Evolutionary conservation across 2,113 vertebrate genomes (phyloP).

Genomic region (Mandrillus leucophaeus): DNA sequence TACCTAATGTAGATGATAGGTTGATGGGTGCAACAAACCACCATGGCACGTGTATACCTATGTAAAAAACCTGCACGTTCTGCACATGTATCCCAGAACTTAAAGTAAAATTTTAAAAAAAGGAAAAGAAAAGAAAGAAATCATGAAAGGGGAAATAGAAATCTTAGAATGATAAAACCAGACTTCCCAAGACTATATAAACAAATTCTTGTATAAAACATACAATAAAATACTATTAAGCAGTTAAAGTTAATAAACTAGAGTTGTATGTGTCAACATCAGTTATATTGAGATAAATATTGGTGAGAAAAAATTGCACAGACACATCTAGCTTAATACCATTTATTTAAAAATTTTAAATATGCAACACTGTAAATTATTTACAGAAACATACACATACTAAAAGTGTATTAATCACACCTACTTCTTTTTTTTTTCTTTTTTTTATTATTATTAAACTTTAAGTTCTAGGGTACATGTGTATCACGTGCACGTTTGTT

Average conservation of each 20-base stretch:
- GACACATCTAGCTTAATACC: neutral
- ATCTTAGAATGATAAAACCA: neutral
- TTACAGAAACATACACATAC: neutral
- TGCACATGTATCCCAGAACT: too few relatives aligned
- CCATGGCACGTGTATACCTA: too few relatives aligned
- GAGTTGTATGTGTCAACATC: neutral
- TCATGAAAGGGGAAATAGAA: neutral
- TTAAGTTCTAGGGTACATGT: too few relatives aligned
- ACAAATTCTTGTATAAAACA: neutral
- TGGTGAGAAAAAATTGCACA: neutral
- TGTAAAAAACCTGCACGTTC: too few relatives aligned
- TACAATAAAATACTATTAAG: neutral
- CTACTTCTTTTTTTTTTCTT: neutral
- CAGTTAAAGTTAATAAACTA: neutral
- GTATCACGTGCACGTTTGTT: too few relatives aligned
- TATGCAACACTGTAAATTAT: neutral
- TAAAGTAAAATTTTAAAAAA: too few relatives aligned
- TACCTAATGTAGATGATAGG: too few relatives aligned
- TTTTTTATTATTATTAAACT: too few relatives aligned
- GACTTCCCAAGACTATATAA: neutral
- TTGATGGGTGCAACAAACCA: too few relatives aligned
- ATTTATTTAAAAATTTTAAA: neutral
- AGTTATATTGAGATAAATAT: neutral
- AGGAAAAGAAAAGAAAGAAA: neutral
- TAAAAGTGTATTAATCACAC: neutral